Evolutionary conservation across 2,888 invertebrate genomes (phyloP), one percentile per base, ranked within the genome.

Genomic region (Hirtodrosophila cameraria): DNA sequence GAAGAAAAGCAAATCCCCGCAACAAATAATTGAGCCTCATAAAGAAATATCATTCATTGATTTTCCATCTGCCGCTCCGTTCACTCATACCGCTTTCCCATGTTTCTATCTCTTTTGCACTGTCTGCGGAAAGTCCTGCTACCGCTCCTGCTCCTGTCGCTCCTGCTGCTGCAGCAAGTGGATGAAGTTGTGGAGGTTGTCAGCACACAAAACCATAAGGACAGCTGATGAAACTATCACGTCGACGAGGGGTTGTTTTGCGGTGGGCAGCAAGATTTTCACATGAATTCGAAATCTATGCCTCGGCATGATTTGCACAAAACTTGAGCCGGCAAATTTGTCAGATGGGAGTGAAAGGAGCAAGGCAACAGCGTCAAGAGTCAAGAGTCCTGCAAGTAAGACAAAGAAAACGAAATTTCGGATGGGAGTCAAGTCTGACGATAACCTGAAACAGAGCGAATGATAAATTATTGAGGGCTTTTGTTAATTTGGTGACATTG

Each of bases 401-500:
- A 61, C 25, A 53, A 8, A 23, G 42, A 38, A 18, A 27, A 27
- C 42, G 13, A 11, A 23, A 54, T 36, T 50, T 30, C 15, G 46
- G 42, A 49, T 28, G 23, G 16, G 54, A 69, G 66, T 62, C 67
- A 62, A 63, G 64, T 52, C 68, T 35, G 48, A 67, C 58, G 69
- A 69, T 64, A 70, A 75, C 72, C 68, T 67, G 62, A 72, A 70
- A 53, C 60, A 74, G 46, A 77, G 65, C 62, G 72, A 87, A 83
- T 88, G 88, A 88, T 89, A 89, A 88, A 89, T 89, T 88, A 89
- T 89, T 80, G 64, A 81, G 75, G 73, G 76, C 73, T 84, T 86
- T 72, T 62, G 83, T 86, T 89, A 87, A 89, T 89, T 88, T 89
- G 89, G 79, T 88, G 89, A 89, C 88, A 88, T 80, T 74, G 68